Base-by-base conservation (phyloP, 2,888 invertebrate species). In the Ophion ellenae region DNA sequence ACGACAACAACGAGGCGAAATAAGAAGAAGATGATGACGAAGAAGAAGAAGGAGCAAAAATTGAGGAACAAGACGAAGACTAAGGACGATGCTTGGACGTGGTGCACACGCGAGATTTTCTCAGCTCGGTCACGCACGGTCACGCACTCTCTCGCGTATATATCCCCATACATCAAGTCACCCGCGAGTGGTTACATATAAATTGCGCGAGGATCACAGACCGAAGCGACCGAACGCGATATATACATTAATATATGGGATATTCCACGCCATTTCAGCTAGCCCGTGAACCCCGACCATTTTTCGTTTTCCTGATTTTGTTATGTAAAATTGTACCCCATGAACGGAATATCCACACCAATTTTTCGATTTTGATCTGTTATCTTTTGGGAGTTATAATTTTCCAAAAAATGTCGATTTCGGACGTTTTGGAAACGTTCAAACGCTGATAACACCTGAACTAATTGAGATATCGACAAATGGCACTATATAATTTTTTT, bases 61-160 rank as follows among this genome's bases (percentile, higher is more conserved):
- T 20, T 61, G 61, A 74, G 66, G 77, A 83, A 66, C 69, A 81
- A 81, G 75, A 83, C 70, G 81, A 85, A 83, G 77, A 81, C 81
- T 75, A 70, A 80, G 80, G 76, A 89, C 89, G 90, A 90, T 90
- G 90, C 11, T 89, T 90, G 90, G 90, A 90, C 90, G 67, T 81
- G 67, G 74, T 88, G 89, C 89, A 89, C 90, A 88, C 87, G 91
- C 91, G 91, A 91, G 90, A 89, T 89, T 89, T 86, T 83, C 77
- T 69, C 73, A 83, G 83, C 85, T 90, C 89, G 86, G 84, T 85
- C 86, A 86, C 87, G 86, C 86, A 85, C 84, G 83, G 84, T 80
- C 88, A 85, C 88, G 87, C 87, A 86, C 87, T 86, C 86, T 79
- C 80, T 78, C 71, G 66, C 75, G 24, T 75, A 81, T 86, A 77